Evolutionary conservation across 2,797 vertebrate genomes (phyloP), one percentile per base, ranked within the genome.

Genomic region (Selene dorsalis): DNA sequence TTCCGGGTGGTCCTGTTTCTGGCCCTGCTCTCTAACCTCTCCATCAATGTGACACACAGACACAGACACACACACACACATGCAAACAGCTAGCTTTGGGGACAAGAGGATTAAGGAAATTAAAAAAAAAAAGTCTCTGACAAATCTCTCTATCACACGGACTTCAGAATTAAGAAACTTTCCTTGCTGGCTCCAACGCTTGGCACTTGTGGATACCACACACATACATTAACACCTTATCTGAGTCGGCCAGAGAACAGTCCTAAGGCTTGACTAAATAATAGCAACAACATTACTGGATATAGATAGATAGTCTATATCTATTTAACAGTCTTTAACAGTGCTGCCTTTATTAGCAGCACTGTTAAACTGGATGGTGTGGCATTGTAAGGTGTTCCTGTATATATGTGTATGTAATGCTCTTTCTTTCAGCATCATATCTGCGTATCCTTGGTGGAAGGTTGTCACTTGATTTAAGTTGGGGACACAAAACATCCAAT

Each of bases 1-100:
- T 94, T 93, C 92, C 84, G 92, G 93, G 93, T 93, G 93, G 93
- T 93, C 93, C 91, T 92, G 91, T 92, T 91, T 91, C 91, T 93
- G 92, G 92, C 92, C 90, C 82, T 93, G 92, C 92, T 93, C 92
- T 93, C 92, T 93, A 94, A 93, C 92, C 93, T 92, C 92, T 92
- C 91, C 90, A 93, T 93, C 92, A 93, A 92, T 92, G 91, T 92
- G 87, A 90, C 88, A 86, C 86, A 86, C 86, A 4, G 57, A 4
- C 47, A 10, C 66, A 22, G 45, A 38, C 50, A 47, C 63, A 41
- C 62, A 57, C 60, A 39, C 28, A 64, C 28, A 67, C 45, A 53
- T 43, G 67, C 65, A 72, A 66, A 20, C 11, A 72, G 62, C 77
- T 73, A 87, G 71, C 70, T 83, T 86, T 82, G 66, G 84, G 76